Conservation (phyloP, 2,888 invertebrate genomes). For the Parnassius apollo region DNA sequence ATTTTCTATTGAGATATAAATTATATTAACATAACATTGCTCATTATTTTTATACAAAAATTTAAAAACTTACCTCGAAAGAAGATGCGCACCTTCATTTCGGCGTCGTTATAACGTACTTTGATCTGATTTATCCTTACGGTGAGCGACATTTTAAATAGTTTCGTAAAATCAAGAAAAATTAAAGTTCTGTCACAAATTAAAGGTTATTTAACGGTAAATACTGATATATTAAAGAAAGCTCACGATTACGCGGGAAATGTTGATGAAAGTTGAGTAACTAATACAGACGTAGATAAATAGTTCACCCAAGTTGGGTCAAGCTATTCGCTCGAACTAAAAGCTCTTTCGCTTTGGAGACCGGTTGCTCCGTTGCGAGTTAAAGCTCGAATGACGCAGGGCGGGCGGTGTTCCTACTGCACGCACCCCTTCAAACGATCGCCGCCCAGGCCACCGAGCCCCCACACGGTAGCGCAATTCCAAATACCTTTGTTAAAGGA, state of each 20-base stretch:
- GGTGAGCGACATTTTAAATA: slow-evolving; percentile 83
- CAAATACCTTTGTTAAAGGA: slow-evolving; percentile 16
- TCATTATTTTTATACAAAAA: neutral
- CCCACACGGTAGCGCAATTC: slow-evolving; percentile 21
- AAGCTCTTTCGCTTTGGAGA: neutral
- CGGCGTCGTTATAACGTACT: slow-evolving; percentile 84
- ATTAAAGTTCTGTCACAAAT: neutral
- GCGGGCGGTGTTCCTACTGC: slow-evolving; percentile 34
- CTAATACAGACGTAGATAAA: neutral
- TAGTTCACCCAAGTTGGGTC: slow-evolving; percentile 19
- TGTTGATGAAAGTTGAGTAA: neutral
- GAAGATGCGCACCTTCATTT: slow-evolving; percentile 84
- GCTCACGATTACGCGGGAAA: neutral
- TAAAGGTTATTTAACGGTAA: slow-evolving; percentile 6
- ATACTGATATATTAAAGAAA: neutral
- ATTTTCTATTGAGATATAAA: neutral
- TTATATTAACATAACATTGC: neutral
- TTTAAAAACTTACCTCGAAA: slow-evolving; percentile 86
- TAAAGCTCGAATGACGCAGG: slow-evolving; percentile 40
- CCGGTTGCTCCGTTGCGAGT: slow-evolving; percentile 14
- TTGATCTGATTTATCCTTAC: slow-evolving; percentile 86
- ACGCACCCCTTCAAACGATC: slow-evolving; percentile 30
- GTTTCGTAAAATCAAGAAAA: slow-evolving; percentile 15
- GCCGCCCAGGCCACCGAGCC: slow-evolving; percentile 16
- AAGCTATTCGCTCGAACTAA: slow-evolving; percentile 24